phyloP scores from a whole-genome alignment of 1,140 invertebrate genomes.

The Neelides sp. region DNA sequence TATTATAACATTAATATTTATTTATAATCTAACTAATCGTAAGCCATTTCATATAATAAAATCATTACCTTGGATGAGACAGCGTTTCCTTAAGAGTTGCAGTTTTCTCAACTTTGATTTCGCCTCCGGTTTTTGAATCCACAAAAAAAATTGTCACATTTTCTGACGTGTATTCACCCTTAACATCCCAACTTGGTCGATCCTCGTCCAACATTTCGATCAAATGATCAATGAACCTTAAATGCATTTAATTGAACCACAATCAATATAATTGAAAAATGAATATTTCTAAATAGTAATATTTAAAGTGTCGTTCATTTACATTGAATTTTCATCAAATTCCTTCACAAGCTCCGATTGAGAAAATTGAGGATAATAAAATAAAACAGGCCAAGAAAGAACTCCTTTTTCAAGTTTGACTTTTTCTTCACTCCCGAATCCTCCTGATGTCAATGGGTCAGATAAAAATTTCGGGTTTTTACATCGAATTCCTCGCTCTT shows the following conservation, averaged over 20 bases:
- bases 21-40: no score
- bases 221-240: slow-evolving; percentile 57
- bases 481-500: slow-evolving; percentile 14
- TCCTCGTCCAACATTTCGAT: slow-evolving; percentile 54
- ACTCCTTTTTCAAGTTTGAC: slow-evolving; percentile 13
- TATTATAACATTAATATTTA: no score
- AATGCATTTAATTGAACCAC: slow-evolving; percentile 35
- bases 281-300: slow-evolving; percentile 26
- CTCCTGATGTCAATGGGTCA: slow-evolving; percentile 5
- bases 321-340: slow-evolving; percentile 58
- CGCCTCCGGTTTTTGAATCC: slow-evolving; percentile 47
- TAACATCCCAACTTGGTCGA: slow-evolving; percentile 57
- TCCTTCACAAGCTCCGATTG: slow-evolving; percentile 21
- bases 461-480: slow-evolving; percentile 10
- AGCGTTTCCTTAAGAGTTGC: slow-evolving; percentile 52
- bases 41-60: no score
- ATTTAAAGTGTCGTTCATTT: slow-evolving; percentile 25
- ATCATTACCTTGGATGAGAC: slow-evolving; percentile 46
- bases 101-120: slow-evolving; percentile 48
- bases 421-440: background rate
- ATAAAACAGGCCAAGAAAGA: slow-evolving; percentile 21
- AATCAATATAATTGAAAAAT: slow-evolving; percentile 37
- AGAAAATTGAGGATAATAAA: slow-evolving; percentile 24
- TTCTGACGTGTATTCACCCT: slow-evolving; percentile 51
- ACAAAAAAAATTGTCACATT: slow-evolving; percentile 69